These are phyloP conservation scores for Catharus ustulatus DNA, from an alignment of 2,797 vertebrate genomes.

Conservation along the genomic window DNA sequence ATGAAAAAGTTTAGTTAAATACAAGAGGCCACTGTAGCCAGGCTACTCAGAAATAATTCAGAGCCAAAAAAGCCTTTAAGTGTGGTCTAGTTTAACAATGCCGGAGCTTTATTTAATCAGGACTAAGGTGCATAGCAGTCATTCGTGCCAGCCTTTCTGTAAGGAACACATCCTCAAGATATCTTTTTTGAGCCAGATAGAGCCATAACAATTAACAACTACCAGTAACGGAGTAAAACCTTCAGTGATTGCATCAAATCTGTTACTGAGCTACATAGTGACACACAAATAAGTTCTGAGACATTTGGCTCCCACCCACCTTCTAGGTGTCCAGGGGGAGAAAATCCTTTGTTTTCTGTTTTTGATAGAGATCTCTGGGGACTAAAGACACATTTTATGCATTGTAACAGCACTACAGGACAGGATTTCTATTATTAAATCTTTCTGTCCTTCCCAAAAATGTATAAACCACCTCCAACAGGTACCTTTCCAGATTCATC, in stretches of 20 bases:
- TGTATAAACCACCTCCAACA: neutral
- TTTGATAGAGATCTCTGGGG: neutral
- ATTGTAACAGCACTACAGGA: neutral
- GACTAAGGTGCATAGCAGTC: neutral
- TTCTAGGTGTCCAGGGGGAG: neutral
- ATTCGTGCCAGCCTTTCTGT: neutral
- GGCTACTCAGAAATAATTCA: neutral
- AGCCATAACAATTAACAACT: neutral
- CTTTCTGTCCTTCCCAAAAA: neutral
- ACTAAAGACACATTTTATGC: neutral
- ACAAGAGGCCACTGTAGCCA: too few relatives aligned
- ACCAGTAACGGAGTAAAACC: neutral
- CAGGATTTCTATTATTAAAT: neutral
- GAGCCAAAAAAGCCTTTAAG: neutral
- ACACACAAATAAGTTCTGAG: neutral
- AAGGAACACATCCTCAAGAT: neutral
- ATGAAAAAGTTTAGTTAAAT: neutral
- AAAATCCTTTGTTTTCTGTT: neutral
- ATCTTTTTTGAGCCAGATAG: neutral
- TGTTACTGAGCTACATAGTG: neutral
- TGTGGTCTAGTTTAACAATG: neutral
- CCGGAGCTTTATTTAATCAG: neutral
- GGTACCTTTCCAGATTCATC: neutral
- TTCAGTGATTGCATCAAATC: neutral
- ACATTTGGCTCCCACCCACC: neutral